These are phyloP conservation scores for Nyctalus aviator DNA, from an alignment of 2,797 vertebrate genomes.

Conservation along the genomic window DNA sequence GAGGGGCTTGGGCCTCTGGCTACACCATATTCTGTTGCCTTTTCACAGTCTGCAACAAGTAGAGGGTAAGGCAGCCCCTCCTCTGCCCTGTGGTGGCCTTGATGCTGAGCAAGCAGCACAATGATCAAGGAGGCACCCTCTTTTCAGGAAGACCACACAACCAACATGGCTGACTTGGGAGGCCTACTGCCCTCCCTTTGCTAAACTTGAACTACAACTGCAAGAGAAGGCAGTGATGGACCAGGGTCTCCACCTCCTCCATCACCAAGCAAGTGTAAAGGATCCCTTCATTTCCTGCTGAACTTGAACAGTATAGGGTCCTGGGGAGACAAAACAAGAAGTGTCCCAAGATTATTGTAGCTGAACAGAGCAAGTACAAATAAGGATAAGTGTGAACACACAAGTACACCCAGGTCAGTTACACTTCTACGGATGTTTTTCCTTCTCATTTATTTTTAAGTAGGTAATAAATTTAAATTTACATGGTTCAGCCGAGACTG, in stretches of 20 bases:
- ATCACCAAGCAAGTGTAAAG: background rate
- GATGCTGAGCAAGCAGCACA: background rate
- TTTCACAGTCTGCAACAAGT: background rate
- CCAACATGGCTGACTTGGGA: background rate
- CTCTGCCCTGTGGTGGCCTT: background rate
- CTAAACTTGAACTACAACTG: background rate
- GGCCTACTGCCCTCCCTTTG: background rate
- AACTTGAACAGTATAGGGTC: background rate
- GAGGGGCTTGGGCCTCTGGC: background rate
- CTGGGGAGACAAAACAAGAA: background rate
- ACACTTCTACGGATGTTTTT: background rate
- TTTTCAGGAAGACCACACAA: background rate
- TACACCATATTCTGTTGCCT: background rate
- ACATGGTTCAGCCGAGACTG: background rate
- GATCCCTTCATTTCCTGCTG: background rate
- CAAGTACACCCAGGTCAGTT: background rate
- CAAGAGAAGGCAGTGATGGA: background rate
- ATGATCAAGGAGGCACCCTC: background rate
- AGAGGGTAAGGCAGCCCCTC: background rate
- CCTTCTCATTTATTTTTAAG: background rate
- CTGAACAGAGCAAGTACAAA: slow-evolving; percentile 21
- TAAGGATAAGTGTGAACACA: background rate
- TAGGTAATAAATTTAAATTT: slow-evolving; percentile 34
- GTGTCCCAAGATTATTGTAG: background rate
- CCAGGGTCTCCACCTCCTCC: background rate